phyloP scores from a whole-genome alignment of 64 coral and sea anemone species.

The Actinia tenebrosa region DNA sequence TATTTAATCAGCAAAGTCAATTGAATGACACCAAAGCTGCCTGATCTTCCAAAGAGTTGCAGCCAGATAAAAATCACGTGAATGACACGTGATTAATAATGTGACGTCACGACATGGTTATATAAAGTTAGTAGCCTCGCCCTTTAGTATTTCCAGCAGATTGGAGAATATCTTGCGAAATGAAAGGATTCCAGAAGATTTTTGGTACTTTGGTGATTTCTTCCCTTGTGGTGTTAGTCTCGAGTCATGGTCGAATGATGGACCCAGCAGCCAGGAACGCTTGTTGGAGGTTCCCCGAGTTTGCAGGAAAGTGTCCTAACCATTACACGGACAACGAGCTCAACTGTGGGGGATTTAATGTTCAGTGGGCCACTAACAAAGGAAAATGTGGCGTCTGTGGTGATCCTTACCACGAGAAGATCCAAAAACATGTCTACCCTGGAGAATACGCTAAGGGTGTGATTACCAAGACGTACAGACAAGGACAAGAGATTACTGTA shows the following conservation, averaged over 20 bases:
- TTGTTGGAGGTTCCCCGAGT: conserved; percentile 46
- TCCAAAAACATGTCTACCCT: conserved; percentile 22
- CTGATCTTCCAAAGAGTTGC: background rate
- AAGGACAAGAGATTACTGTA: conserved; percentile 49
- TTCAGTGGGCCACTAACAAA: conserved; percentile 47
- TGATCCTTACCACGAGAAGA: conserved; percentile 31
- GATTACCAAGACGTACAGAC: conserved; percentile 40
- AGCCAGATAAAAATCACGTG: background rate
- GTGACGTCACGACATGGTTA: background rate
- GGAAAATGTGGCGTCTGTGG: conserved; percentile 77
- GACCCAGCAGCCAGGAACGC: conserved; percentile 65
- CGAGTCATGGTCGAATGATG: conserved; percentile 62
- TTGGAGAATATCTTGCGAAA: background rate
- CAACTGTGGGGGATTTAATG: conserved; percentile 47
- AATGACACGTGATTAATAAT: background rate
- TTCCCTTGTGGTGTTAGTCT: conserved; percentile 6
- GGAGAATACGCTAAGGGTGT: conserved; percentile 38
- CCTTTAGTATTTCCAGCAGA: background rate
- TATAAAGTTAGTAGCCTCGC: background rate
- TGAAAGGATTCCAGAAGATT: background rate
- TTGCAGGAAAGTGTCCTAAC: background rate
- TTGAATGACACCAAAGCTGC: background rate
- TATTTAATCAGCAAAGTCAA: background rate
- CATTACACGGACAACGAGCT: conserved; percentile 60
- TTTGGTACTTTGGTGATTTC: background rate